These are phyloP conservation scores for Apodemia duryi DNA, from an alignment of 2,888 invertebrate genomes.

Conservation along the genomic window DNA sequence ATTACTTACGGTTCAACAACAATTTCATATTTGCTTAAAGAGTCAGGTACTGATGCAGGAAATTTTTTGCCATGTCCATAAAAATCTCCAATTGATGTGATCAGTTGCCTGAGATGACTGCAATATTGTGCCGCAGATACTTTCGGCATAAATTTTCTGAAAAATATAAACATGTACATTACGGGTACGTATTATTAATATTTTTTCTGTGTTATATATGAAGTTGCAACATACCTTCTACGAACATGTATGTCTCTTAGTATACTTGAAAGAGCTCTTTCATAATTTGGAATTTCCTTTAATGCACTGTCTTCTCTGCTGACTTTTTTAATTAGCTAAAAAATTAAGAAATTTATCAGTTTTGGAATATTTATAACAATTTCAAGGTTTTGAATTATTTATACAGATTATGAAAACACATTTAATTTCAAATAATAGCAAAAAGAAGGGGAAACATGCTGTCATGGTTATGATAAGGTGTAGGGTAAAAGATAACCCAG, in stretches of 20 bases:
- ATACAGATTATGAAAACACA: no score
- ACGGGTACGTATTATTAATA: no score
- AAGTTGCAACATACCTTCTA: constrained; percentile 79
- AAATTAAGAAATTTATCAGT: constrained; percentile 13
- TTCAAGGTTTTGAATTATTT: neutral
- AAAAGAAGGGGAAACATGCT: no score
- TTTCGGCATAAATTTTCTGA: constrained; percentile 93
- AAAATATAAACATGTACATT: neutral
- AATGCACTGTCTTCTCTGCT: constrained; percentile 86
- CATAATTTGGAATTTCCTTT: constrained; percentile 88
- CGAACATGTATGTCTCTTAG: constrained; percentile 90
- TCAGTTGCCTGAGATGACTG: constrained; percentile 88
- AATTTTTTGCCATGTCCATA: constrained; percentile 77
- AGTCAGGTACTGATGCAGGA: constrained; percentile 85
- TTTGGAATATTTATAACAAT: neutral
- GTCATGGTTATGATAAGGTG: no score
- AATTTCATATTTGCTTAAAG: constrained; percentile 87
- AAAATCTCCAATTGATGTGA: constrained; percentile 89
- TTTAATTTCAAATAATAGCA: no score
- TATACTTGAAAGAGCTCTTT: constrained; percentile 90
- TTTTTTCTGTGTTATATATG: no score
- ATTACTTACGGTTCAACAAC: constrained; percentile 91
- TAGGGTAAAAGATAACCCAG: no score
- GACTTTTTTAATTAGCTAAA: constrained; percentile 90
- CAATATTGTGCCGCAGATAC: constrained; percentile 93